A percentile compares a stretch with the other conserved stretches of the same genome.
phyloP scores from a whole-genome alignment of 2,113 vertebrate genomes.

The Reinhardtius hippoglossoides region DNA sequence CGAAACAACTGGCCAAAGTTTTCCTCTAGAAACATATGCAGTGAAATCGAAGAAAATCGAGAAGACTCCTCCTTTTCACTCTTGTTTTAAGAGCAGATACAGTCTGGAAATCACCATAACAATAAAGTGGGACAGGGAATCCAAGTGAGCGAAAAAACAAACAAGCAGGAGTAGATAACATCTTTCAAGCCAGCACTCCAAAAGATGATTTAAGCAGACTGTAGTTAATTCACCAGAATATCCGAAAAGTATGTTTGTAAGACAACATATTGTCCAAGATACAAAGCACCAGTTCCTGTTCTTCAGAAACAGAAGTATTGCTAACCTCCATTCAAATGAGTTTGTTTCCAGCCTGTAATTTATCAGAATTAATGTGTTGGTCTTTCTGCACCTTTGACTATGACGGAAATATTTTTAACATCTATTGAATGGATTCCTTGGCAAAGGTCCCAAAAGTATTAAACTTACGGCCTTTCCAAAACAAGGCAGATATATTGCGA shows the following conservation, averaged over 20 bases:
- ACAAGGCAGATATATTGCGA: too few relatives aligned
- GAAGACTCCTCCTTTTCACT: background rate
- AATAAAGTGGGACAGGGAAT: background rate
- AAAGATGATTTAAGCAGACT: background rate
- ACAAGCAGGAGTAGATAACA: background rate
- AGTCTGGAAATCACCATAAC: background rate
- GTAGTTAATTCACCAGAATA: background rate
- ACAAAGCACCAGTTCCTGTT: background rate
- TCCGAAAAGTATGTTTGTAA: background rate
- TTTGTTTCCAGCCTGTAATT: background rate
- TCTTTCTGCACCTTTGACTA: too few relatives aligned
- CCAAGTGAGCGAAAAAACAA: background rate
- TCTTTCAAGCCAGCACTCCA: background rate
- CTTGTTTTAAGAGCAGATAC: background rate
- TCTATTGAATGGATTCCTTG: too few relatives aligned
- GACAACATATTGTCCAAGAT: too few relatives aligned
- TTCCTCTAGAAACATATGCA: slow-evolving; percentile 1
- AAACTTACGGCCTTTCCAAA: background rate
- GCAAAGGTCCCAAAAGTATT: background rate
- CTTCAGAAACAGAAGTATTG: background rate
- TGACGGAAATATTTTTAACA: too few relatives aligned
- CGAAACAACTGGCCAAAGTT: background rate
- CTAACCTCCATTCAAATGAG: background rate
- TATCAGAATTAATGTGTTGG: too few relatives aligned
- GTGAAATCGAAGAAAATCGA: background rate